Percentiles rank a stretch among this genome's conserved stretches.
Evolutionary conservation across 2,888 invertebrate species (phyloP).

Genomic region (Tachystola acroxantha): DNA sequence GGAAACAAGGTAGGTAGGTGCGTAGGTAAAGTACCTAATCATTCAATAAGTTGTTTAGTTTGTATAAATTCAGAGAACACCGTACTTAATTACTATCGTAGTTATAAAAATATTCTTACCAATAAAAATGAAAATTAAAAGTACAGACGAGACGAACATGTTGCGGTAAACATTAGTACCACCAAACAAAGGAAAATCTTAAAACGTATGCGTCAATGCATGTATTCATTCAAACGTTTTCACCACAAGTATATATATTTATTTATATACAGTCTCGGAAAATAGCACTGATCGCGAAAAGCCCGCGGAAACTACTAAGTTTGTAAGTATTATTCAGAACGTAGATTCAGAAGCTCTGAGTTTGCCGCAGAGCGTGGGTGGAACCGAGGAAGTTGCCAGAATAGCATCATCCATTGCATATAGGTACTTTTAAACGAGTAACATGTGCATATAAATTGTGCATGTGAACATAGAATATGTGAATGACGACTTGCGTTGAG

Average conservation of each 20-base stretch:
- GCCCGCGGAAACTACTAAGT: slow-evolving; percentile 57
- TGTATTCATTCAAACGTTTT: no score
- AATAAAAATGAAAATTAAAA: slow-evolving; percentile 35
- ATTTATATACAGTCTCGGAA: no score
- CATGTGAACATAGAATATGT: not conserved
- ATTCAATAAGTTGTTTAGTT: no score
- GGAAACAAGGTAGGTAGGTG: no score
- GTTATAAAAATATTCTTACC: slow-evolving; percentile 34
- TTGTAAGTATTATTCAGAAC: no score
- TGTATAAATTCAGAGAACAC: no score
- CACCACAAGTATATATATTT: no score
- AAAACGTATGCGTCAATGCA: no score
- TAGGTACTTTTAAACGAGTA: slow-evolving; percentile 30
- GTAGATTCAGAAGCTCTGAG: slow-evolving; percentile 30
- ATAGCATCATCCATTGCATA: slow-evolving; percentile 31
- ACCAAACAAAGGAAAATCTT: no score
- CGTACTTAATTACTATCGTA: no score
- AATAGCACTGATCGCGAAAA: slow-evolving; percentile 45
- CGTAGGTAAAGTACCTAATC: no score
- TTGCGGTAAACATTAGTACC: slow-evolving; percentile 41
- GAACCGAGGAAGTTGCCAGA: slow-evolving; percentile 26
- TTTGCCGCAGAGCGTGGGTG: slow-evolving; percentile 2
- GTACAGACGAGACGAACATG: slow-evolving; percentile 35
- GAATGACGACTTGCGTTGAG: no score
- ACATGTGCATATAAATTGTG: slow-evolving; percentile 10